phyloP scores from a whole-genome alignment of 2,888 invertebrate genomes.

The Drosophila anceps region DNA sequence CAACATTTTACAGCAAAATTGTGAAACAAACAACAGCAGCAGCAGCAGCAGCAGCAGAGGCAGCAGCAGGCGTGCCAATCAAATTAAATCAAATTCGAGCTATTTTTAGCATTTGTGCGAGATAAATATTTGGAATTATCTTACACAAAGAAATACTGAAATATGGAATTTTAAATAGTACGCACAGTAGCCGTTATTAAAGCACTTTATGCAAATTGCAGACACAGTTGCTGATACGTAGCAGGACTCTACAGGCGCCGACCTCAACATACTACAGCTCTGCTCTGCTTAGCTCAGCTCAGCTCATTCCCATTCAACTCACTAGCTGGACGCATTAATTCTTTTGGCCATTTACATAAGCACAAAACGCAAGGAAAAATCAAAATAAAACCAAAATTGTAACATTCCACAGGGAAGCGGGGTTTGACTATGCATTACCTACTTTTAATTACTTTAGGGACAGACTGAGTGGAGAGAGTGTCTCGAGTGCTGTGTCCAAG shows the following conservation, averaged over 20 bases:
- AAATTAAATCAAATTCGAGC: constrained; percentile 47
- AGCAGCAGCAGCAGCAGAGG: background rate
- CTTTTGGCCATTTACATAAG: constrained; percentile 68
- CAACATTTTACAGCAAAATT: constrained; percentile 59
- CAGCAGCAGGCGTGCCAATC: constrained; percentile 36
- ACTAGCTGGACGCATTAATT: constrained; percentile 69
- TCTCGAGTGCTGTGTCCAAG: constrained; percentile 8
- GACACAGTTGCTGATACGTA: constrained; percentile 15
- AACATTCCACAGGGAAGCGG: background rate
- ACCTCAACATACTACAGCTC: constrained; percentile 26
- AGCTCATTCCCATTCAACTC: constrained; percentile 67
- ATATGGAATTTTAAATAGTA: constrained; percentile 12
- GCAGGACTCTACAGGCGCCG: background rate
- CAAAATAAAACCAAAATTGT: constrained; percentile 49
- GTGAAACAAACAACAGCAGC: constrained; percentile 24
- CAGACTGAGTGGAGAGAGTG: constrained; percentile 32
- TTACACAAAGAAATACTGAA: constrained; percentile 2
- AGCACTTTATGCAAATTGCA: constrained; percentile 62
- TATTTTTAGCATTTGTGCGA: constrained; percentile 30
- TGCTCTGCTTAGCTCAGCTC: constrained; percentile 36
- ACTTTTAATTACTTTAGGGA: constrained; percentile 82
- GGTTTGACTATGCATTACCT: constrained; percentile 59
- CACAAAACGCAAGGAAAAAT: constrained; percentile 31
- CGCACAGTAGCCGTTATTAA: constrained; percentile 32
- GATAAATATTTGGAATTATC: constrained; percentile 16